Percentiles rank a stretch among this genome's conserved stretches.
phyloP scores from a whole-genome alignment of 2,797 vertebrate species.

The Catamblyrhynchus diadema region DNA sequence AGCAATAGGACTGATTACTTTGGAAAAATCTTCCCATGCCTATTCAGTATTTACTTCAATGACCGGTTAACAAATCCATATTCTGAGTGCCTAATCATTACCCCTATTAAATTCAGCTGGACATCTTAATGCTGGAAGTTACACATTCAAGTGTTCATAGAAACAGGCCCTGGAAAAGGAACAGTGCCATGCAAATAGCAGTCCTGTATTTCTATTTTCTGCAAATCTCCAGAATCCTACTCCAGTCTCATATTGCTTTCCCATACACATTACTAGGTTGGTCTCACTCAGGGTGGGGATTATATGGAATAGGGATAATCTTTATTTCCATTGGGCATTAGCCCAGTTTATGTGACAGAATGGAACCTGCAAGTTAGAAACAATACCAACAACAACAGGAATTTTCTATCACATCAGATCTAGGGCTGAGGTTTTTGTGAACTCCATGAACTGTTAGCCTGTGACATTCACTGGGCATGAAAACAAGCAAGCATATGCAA shows the following conservation, averaged over 20 bases:
- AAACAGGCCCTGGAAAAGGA: background rate
- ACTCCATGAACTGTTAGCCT: background rate
- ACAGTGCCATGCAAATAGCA: background rate
- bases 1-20: background rate
- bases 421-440: background rate
- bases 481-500: background rate
- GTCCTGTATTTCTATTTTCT: background rate
- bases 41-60: background rate
- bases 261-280: background rate
- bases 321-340: background rate
- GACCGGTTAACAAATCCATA: background rate
- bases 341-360: background rate
- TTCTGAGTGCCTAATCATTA: background rate
- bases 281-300: background rate
- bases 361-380: background rate
- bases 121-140: background rate
- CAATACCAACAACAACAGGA: background rate
- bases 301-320: background rate
- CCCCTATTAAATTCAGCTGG: background rate
- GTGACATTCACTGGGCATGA: background rate
- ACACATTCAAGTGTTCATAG: background rate
- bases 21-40: background rate
- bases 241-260: background rate
- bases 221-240: background rate
- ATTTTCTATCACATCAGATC: background rate